phyloP scores from a whole-genome alignment of 2,797 vertebrate species.

The Phrynocephalus guinanensis region DNA sequence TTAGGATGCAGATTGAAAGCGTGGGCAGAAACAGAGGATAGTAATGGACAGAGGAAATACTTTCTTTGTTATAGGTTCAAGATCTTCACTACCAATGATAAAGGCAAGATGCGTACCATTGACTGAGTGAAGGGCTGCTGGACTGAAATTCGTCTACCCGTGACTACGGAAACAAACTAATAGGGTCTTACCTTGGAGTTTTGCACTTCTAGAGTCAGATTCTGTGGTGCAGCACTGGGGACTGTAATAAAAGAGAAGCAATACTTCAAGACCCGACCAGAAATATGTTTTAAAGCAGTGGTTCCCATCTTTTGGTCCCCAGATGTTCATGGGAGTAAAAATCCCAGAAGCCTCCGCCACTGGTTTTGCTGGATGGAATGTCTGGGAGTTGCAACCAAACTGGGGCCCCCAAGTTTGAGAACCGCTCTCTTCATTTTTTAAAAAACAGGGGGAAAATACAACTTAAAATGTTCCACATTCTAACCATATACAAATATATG shows the following conservation, averaged over 20 bases:
- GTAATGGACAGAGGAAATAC: neutral
- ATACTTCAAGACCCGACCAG: constrained; percentile 17
- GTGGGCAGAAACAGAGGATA: neutral
- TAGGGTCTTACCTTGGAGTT: constrained; percentile 92
- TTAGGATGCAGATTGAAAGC: neutral
- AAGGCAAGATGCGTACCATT: neutral
- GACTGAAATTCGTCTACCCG: neutral
- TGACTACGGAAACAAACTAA: neutral
- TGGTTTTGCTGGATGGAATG: too few relatives aligned
- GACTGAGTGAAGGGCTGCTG: neutral
- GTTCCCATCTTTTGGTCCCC: too few relatives aligned
- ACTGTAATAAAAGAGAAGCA: constrained; percentile 77
- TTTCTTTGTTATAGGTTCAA: neutral
- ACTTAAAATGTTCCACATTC: neutral
- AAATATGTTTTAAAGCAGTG: neutral
- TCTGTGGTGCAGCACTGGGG: constrained; percentile 94
- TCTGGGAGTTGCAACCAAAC: too few relatives aligned
- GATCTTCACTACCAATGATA: neutral
- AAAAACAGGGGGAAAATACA: too few relatives aligned
- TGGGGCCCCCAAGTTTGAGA: too few relatives aligned
- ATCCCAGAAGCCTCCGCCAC: too few relatives aligned
- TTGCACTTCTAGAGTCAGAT: constrained; percentile 93
- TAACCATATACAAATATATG: too few relatives aligned
- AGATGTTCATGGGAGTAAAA: too few relatives aligned
- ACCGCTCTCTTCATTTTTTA: too few relatives aligned